Conservation (phyloP, 1,140 invertebrate species). For the Bactericera cockerelli region DNA sequence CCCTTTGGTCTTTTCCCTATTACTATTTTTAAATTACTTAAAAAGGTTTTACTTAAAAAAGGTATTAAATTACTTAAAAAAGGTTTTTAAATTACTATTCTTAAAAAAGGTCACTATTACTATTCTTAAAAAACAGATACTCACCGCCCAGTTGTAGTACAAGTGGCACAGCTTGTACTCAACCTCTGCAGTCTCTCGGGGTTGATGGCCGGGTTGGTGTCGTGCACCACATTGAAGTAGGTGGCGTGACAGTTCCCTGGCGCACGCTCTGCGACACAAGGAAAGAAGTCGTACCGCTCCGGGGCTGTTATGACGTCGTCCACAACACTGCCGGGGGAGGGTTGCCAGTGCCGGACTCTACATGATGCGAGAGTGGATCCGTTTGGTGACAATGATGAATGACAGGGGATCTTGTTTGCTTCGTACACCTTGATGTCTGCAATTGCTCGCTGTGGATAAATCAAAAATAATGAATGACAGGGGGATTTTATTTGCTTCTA, state of each 20-base stretch:
- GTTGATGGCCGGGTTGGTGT: slow-evolving; percentile 36
- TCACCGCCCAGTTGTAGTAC: slow-evolving; percentile 61
- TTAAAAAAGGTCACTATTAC: too few species aligned
- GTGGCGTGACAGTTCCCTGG: slow-evolving; percentile 71
- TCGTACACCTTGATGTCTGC: slow-evolving; percentile 35
- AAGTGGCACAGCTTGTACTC: slow-evolving; percentile 67
- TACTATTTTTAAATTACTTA: too few species aligned
- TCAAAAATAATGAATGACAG: too few species aligned
- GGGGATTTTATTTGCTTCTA: slow-evolving; percentile 55
- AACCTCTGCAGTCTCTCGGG: slow-evolving; percentile 55
- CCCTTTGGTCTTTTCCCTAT: too few species aligned
- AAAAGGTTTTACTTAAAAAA: too few species aligned
- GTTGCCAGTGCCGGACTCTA: slow-evolving; percentile 37
- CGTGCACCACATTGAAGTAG: slow-evolving; percentile 58
- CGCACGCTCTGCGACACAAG: slow-evolving; percentile 55
- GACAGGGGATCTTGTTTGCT: slow-evolving; percentile 38
- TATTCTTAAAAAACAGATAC: too few species aligned
- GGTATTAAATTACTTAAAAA: too few species aligned
- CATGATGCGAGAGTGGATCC: slow-evolving; percentile 50
- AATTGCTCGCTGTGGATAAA: slow-evolving; percentile 32
- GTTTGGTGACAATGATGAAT: slow-evolving; percentile 59
- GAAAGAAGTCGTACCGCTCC: slow-evolving; percentile 65
- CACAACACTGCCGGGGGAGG: slow-evolving; percentile 72
- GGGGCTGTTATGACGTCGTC: slow-evolving; percentile 71
- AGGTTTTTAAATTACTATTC: too few species aligned